Evolutionary conservation across 2,797 vertebrate species (phyloP).

Genomic region (Mastacembelus armatus): DNA sequence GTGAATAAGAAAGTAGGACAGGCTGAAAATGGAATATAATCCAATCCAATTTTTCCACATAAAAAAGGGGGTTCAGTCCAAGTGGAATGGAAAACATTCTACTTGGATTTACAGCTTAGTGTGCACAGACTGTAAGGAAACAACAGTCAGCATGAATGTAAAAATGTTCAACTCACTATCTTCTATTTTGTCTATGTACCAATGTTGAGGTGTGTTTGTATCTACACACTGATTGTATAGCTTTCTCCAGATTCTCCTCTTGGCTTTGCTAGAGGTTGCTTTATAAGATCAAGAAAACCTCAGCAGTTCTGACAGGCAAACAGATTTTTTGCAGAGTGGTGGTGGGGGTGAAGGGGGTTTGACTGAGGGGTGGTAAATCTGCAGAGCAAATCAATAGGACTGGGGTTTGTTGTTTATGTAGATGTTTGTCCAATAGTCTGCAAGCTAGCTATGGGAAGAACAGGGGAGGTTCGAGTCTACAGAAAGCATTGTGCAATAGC

Average conservation of each 20-base stretch:
- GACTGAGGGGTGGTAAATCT: constrained; percentile 29
- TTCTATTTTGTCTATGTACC: no score
- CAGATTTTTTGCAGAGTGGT: constrained; percentile 27
- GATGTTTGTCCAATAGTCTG: constrained; percentile 76
- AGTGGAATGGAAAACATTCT: constrained; percentile 9
- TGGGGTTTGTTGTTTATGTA: constrained; percentile 70
- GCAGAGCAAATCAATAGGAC: constrained; percentile 60
- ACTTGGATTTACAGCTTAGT: constrained; percentile 10
- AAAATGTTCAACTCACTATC: neutral
- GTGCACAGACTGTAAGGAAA: neutral
- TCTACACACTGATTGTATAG: neutral
- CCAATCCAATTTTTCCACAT: neutral
- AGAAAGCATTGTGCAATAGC: constrained; percentile 71
- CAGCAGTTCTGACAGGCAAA: constrained; percentile 38
- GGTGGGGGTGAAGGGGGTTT: neutral
- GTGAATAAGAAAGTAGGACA: neutral
- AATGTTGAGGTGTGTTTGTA: neutral
- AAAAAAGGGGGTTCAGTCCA: neutral
- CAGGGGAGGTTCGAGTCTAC: constrained; percentile 43
- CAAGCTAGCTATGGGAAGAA: constrained; percentile 41
- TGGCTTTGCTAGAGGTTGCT: constrained; percentile 26
- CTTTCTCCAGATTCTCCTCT: constrained; percentile 52
- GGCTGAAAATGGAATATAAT: neutral
- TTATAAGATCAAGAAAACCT: constrained; percentile 36
- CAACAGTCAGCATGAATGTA: neutral